phyloP scores from a whole-genome alignment of 1,140 invertebrate genomes.

The Drosophila mojavensis region DNA sequence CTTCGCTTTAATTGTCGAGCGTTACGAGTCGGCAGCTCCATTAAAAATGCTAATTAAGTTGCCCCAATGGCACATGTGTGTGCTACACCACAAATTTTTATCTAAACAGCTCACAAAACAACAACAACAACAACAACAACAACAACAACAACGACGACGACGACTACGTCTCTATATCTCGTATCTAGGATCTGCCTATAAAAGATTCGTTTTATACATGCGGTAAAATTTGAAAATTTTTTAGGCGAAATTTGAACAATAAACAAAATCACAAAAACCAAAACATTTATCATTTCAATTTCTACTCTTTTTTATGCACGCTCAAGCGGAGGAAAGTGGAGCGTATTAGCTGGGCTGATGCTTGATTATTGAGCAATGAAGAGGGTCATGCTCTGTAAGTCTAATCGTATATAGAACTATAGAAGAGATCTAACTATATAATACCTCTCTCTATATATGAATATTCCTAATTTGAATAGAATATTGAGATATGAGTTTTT shows the following conservation, averaged over 20 bases:
- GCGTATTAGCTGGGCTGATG: not conserved
- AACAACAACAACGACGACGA: slow-evolving; percentile 18
- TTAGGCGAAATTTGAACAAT: slow-evolving; percentile 79
- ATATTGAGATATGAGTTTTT: too few species aligned
- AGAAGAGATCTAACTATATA: too few species aligned
- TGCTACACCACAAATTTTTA: slow-evolving; percentile 71
- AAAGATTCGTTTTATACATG: slow-evolving; percentile 75
- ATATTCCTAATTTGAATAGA: too few species aligned
- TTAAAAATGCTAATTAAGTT: slow-evolving; percentile 82
- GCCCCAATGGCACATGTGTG: slow-evolving; percentile 61
- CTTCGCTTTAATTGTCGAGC: slow-evolving; percentile 67
- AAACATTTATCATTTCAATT: slow-evolving; percentile 81
- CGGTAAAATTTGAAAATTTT: slow-evolving; percentile 75
- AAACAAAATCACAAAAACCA: slow-evolving; percentile 83
- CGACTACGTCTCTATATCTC: not conserved
- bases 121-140: slow-evolving; percentile 41
- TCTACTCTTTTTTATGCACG: not conserved
- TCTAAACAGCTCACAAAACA: slow-evolving; percentile 75
- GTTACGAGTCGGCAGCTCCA: slow-evolving; percentile 76
- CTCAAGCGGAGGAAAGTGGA: not conserved
- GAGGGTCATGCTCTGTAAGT: too few species aligned
- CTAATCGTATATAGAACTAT: too few species aligned
- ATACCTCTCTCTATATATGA: too few species aligned
- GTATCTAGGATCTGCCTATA: slow-evolving; percentile 43
- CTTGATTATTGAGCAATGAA: too few species aligned